These are phyloP conservation scores for Galeruca laticollis DNA, from an alignment of 2,888 invertebrate species.

Conservation along the genomic window DNA sequence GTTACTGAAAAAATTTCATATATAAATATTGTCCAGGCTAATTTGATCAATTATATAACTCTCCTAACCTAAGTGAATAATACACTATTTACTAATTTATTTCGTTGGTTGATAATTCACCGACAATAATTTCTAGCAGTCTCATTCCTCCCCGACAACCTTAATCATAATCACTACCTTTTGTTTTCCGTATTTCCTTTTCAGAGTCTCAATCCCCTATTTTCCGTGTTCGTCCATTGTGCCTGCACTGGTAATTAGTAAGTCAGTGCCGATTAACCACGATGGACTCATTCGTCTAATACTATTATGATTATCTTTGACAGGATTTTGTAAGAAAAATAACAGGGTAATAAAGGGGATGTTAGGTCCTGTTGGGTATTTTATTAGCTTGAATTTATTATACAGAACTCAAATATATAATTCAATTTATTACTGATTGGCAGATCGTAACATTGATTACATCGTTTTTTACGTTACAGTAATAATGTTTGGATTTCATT, in stretches of 20 bases:
- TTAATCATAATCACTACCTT: conserved; percentile 34
- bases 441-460: no score
- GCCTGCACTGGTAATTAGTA: conserved; percentile 64
- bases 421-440: no score
- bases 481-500: no score
- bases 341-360: conserved; percentile 46
- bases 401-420: not conserved
- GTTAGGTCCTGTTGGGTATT: conserved; percentile 21
- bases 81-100: not conserved
- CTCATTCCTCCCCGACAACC: conserved; percentile 25
- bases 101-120: not conserved
- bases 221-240: conserved; percentile 59
- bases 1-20: no score
- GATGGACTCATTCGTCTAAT: conserved; percentile 67
- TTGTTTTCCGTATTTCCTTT: conserved; percentile 28
- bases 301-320: conserved; percentile 67
- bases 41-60: no score
- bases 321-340: conserved; percentile 58
- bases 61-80: no score
- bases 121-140: conserved; percentile 1
- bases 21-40: no score
- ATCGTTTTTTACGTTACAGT: no score
- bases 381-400: conserved; percentile 27
- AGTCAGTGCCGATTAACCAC: conserved; percentile 67
- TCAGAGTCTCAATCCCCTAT: conserved; percentile 10